Percentiles rank a stretch among this genome's conserved stretches.
These are phyloP conservation scores for Mareca strepera DNA, from an alignment of 2,797 vertebrate species.

Conservation along the genomic window DNA sequence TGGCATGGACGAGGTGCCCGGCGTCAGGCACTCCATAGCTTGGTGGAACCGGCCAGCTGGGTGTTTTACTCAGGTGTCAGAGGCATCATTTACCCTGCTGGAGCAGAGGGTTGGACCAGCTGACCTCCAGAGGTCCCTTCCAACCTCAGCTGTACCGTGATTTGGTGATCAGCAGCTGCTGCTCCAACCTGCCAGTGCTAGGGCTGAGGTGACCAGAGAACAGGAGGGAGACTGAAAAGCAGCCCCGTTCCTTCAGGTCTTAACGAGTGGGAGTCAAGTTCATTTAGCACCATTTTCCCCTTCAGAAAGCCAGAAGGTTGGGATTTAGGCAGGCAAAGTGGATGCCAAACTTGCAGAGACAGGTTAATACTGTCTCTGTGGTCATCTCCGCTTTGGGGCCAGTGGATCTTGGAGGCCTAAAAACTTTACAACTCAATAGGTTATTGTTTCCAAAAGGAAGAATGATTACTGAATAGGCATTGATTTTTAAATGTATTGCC, in stretches of 20 bases:
- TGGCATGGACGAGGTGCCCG: fast-evolving
- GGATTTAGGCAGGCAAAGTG: neutral
- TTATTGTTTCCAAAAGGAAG: neutral
- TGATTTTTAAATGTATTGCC: neutral
- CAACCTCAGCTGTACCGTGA: too few species aligned
- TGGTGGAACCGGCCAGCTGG: fast-evolving
- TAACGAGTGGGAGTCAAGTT: neutral
- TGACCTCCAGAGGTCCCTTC: too few species aligned
- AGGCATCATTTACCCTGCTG: too few species aligned
- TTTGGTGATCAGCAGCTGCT: neutral
- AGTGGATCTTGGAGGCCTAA: neutral
- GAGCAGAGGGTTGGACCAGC: too few species aligned
- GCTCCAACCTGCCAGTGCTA: fast-evolving
- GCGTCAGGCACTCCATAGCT: fast-evolving
- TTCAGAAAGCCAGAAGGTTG: too few species aligned
- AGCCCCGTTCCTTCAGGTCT: neutral
- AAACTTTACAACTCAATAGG: neutral
- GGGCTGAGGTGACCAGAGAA: neutral
- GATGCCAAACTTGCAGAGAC: neutral
- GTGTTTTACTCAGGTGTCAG: neutral
- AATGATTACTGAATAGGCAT: neutral
- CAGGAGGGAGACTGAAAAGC: neutral
- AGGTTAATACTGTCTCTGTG: fast-evolving
- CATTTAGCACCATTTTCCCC: neutral
- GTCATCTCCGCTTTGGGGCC: neutral